Conservation (phyloP, 1,140 invertebrate species). For the Bombus ignitus region DNA sequence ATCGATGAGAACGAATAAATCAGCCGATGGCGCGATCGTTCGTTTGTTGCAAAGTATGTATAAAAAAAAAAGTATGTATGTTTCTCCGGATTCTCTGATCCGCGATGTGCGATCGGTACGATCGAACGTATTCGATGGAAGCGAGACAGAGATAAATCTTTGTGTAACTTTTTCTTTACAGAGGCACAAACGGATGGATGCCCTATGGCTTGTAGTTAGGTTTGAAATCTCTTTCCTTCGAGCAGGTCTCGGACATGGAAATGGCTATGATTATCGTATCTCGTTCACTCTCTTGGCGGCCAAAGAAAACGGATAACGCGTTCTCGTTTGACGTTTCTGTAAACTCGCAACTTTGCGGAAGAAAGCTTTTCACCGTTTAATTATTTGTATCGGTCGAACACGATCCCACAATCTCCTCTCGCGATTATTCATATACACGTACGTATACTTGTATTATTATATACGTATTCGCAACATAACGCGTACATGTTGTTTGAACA, state of each 20-base stretch:
- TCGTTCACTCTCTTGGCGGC: conserved; percentile 24
- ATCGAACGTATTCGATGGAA: background rate
- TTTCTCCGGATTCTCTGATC: background rate
- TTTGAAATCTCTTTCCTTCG: conserved; percentile 38
- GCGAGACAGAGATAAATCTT: background rate
- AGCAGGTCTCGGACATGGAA: conserved; percentile 34
- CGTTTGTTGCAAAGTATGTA: background rate
- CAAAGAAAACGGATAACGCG: conserved; percentile 16
- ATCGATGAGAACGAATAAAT: background rate
- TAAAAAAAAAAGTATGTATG: background rate
- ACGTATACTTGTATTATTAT: background rate
- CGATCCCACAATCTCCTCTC: too few species aligned
- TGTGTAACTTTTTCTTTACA: conserved; percentile 35
- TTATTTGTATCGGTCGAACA: background rate
- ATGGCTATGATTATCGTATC: conserved; percentile 8
- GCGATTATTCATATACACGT: background rate
- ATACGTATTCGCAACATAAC: too few species aligned
- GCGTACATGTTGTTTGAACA: too few species aligned
- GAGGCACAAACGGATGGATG: background rate
- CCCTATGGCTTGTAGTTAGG: conserved; percentile 1
- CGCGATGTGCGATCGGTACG: background rate
- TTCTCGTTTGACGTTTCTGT: background rate
- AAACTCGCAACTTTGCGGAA: too few species aligned
- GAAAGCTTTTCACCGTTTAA: background rate
- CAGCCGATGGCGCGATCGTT: conserved; percentile 19